Conservation (phyloP, 2,888 invertebrate genomes). For the Palloptera scutellata region DNA sequence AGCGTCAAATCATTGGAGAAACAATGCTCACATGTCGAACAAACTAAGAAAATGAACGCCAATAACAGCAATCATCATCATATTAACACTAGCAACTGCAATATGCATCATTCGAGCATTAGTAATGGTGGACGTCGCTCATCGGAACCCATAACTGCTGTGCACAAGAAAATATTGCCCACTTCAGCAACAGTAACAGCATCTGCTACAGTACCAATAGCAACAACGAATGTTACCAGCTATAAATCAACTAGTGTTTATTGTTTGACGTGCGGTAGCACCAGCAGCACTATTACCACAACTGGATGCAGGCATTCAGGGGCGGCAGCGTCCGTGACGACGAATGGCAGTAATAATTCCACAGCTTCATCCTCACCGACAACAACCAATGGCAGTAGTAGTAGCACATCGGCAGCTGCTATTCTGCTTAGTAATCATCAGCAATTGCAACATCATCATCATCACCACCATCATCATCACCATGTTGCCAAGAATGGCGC, state of each 20-base stretch:
- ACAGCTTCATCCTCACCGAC: slow-evolving; percentile 30
- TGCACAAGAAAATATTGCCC: slow-evolving; percentile 36
- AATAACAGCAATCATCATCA: slow-evolving; percentile 37
- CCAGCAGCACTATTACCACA: slow-evolving; percentile 29
- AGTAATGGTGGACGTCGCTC: slow-evolving; percentile 42
- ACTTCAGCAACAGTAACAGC: slow-evolving; percentile 36
- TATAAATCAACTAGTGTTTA: slow-evolving; percentile 48
- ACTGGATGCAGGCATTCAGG: slow-evolving; percentile 45
- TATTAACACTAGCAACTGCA: slow-evolving; percentile 25
- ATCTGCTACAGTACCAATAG: slow-evolving; percentile 24
- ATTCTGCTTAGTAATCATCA: slow-evolving; percentile 31
- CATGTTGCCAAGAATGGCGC: slow-evolving; percentile 55
- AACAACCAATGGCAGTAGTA: slow-evolving; percentile 18
- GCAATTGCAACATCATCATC: slow-evolving; percentile 29
- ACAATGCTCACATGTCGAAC: slow-evolving; percentile 30
- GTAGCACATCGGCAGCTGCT: slow-evolving; percentile 29
- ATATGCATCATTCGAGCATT: too few species aligned
- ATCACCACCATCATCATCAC: slow-evolving; percentile 49
- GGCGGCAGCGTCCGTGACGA: slow-evolving; percentile 22
- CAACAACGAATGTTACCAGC: slow-evolving; percentile 4
- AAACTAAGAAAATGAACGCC: slow-evolving; percentile 7
- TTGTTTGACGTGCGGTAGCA: slow-evolving; percentile 47
- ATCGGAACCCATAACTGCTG: slow-evolving; percentile 50
- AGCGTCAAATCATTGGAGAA: slow-evolving; percentile 22
- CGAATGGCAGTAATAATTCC: slow-evolving; percentile 35